Evolutionary conservation across 2,888 invertebrate genomes (phyloP), one percentile per base, ranked within the genome.

Genomic region (Lissocephala sabroskyi): DNA sequence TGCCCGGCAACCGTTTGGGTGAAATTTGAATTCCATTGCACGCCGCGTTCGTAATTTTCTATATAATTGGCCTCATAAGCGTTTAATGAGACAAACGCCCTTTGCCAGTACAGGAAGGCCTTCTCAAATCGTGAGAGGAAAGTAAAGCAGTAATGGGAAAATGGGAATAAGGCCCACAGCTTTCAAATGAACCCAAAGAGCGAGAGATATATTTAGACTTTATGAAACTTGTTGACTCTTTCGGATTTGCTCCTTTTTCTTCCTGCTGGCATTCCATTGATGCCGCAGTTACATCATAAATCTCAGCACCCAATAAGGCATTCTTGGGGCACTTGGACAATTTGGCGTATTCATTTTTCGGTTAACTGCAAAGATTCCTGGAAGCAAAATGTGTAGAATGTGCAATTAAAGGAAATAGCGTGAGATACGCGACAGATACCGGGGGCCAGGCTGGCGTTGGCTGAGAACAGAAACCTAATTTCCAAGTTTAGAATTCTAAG

Each of bases 361-460:
- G 58, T 65, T 74, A 70, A 56, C 59, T 67, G 74, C 62, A 51
- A 52, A 53, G 59, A 60, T 71, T 77, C 71, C 47, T 53, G 53
- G 78, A 73, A 73, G 46, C 59, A 65, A 65, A 65, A 59, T 68
- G 62, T 62, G 77, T 58, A 58, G 70, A 73, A 70, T 77, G n/a
- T n/a, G 70, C 77, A 70, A 70, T 74, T 70, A 77, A 70, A 65
- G 62, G 74, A 70, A 77, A 77, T 74, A 71, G 78, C 71, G 75
- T 77, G 78, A 73, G 78, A 73, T 73, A 77, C 78, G 78, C 65
- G 70, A 42, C 57, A 66, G 71, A 70, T 71, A 71, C 47, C n/a
- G n/a, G n/a, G n/a, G n/a, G n/a, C n/a, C n/a, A n/a, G n/a, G n/a
- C n/a, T n/a, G n/a, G 59, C 37, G 46, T 17, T 23, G 4, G 3